A percentile compares a stretch with the other conserved stretches of the same genome.
phyloP scores from a whole-genome alignment of 1,140 invertebrate species.

The Pseudomyrmex flavicornis region DNA sequence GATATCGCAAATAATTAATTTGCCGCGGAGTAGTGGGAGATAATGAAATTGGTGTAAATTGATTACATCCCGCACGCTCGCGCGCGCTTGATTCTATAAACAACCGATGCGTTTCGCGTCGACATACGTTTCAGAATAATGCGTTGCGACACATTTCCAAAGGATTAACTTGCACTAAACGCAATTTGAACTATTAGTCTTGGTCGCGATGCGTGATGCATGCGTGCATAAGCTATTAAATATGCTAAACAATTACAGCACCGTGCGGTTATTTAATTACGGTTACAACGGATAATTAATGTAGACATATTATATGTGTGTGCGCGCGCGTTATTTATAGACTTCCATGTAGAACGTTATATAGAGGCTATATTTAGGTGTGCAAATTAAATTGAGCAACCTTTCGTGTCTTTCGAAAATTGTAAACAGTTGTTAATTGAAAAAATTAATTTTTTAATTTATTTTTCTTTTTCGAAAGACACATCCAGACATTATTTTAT shows the following conservation, averaged over 20 bases:
- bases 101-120: conserved; percentile 6
- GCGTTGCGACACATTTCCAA: conserved; percentile 31
- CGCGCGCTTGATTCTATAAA: conserved; percentile 33
- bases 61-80: conserved; percentile 13
- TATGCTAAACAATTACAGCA: background rate
- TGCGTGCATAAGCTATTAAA: background rate
- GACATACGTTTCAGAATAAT: conserved; percentile 43
- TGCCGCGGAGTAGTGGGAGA: conserved; percentile 41
- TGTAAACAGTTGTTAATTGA: too few relatives aligned
- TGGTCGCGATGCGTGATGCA: conserved; percentile 21
- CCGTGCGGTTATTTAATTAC: conserved; percentile 22
- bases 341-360: too few relatives aligned
- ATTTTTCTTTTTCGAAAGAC: too few relatives aligned
- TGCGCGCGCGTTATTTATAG: background rate
- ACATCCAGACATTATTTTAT: too few relatives aligned
- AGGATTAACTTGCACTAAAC: conserved; percentile 45
- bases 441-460: too few relatives aligned
- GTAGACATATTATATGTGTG: too few relatives aligned
- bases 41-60: conserved; percentile 58
- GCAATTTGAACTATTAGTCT: conserved; percentile 39
- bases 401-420: too few relatives aligned
- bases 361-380: too few relatives aligned
- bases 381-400: too few relatives aligned
- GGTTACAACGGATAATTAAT: background rate
- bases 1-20: conserved; percentile 56